Conservation (phyloP, 2,113 vertebrate species). For the Gnathonemus longibarbis region DNA sequence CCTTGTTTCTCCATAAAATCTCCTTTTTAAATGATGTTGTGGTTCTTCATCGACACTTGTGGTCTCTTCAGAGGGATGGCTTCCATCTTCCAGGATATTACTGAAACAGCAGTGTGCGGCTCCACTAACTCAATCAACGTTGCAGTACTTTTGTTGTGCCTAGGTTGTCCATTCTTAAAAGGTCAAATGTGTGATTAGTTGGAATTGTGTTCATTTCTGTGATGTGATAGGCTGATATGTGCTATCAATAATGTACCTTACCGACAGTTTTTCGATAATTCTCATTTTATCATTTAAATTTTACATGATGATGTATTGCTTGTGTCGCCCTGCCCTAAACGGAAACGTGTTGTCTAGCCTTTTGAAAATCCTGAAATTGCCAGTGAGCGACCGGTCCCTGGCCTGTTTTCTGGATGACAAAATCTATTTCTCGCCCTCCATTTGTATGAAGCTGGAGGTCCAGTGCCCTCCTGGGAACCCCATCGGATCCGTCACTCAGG, state of each 20-base stretch:
- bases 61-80: background rate
- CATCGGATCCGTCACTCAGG: conserved; percentile 59
- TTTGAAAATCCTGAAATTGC: background rate
- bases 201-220: background rate
- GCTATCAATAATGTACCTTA: background rate
- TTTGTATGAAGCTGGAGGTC: conserved; percentile 56
- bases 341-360: background rate
- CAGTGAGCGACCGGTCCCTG: background rate
- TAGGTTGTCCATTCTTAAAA: background rate
- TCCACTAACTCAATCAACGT: background rate
- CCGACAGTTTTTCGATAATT: background rate
- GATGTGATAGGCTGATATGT: background rate
- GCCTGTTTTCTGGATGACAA: background rate
- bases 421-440: background rate
- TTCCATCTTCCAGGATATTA: background rate
- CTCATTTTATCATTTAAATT: background rate
- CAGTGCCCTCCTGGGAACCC: conserved; percentile 58
- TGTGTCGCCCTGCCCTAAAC: background rate
- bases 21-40: background rate
- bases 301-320: background rate
- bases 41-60: background rate
- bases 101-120: background rate
- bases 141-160: background rate
- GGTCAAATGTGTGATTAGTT: background rate
- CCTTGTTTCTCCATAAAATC: background rate